These are phyloP conservation scores for Diploscapter pachys DNA, from an alignment of 1,140 invertebrate species.

Conservation along the genomic window DNA sequence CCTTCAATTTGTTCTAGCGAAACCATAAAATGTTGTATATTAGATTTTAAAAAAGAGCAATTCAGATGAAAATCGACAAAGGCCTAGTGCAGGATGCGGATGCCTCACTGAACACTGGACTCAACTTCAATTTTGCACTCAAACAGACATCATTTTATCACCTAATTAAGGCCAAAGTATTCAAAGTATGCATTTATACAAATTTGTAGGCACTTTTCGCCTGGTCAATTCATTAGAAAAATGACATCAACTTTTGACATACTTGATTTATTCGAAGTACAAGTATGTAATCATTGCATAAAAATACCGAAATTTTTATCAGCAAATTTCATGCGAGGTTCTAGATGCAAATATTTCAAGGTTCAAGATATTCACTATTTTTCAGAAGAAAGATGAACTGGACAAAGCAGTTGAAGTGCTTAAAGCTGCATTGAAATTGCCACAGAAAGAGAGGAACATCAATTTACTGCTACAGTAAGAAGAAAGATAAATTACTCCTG, in stretches of 20 bases:
- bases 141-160: conserved; percentile 20
- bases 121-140: conserved; percentile 44
- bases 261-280: no score
- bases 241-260: conserved; percentile 61
- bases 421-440: conserved; percentile 76
- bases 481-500: no score
- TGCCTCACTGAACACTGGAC: conserved; percentile 47
- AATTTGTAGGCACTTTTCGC: conserved; percentile 7
- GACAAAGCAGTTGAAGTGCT: conserved; percentile 77
- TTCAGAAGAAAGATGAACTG: conserved; percentile 71
- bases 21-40: no score
- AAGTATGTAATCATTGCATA: no score
- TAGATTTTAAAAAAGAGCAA: no score
- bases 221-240: conserved; percentile 26
- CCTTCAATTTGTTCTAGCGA: no score
- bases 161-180: conserved; percentile 27
- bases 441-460: conserved; percentile 66
- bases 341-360: no score
- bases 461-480: conserved; percentile 21
- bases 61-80: conserved; percentile 62
- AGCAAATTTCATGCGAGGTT: no score
- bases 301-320: no score
- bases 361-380: conserved; percentile 34
- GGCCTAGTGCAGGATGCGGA: conserved; percentile 40
- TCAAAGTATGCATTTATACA: conserved; percentile 8